Conservation (phyloP, 2,888 invertebrate genomes). For the Scaptomyza cyrtandrae region DNA sequence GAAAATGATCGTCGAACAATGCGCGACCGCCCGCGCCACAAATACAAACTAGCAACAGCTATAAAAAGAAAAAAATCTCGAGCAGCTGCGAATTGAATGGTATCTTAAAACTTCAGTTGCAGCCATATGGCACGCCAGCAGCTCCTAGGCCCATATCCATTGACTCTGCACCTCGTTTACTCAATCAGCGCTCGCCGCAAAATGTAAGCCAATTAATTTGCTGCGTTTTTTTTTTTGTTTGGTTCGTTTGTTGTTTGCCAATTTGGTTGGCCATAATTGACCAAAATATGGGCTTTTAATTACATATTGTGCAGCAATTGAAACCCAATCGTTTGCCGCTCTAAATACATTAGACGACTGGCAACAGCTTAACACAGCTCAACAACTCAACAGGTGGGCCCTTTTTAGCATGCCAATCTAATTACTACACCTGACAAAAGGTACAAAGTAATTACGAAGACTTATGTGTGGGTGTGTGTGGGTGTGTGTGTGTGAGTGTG, state of each 20-base stretch:
- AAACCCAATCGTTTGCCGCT: conserved; percentile 46
- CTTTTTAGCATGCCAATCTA: conserved; percentile 6
- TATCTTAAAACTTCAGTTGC: conserved; percentile 42
- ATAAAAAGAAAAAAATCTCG: conserved; percentile 24
- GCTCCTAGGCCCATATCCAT: conserved; percentile 49
- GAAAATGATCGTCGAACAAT: conserved; percentile 65
- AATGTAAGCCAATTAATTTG: conserved; percentile 73
- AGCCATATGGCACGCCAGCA: conserved; percentile 50
- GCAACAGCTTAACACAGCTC: conserved; percentile 29
- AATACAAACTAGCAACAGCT: conserved; percentile 14
- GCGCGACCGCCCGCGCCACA: conserved; percentile 67
- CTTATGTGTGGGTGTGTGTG: conserved; percentile 21
- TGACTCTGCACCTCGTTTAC: conserved; percentile 55
- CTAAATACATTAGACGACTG: conserved; percentile 45
- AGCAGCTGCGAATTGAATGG: conserved; percentile 58
- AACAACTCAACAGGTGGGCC: conserved; percentile 50
- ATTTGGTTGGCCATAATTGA: conserved; percentile 64
- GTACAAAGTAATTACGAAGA: conserved; percentile 24
- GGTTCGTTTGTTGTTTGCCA: conserved; percentile 46
- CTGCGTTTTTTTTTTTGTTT: conserved; percentile 13
- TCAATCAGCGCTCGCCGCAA: conserved; percentile 63
- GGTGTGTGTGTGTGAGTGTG: conserved; percentile 7
- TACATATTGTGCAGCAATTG: conserved; percentile 65
- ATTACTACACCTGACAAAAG: conserved; percentile 20
- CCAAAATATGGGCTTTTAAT: conserved; percentile 77